phyloP scores from a whole-genome alignment of 1,140 invertebrate species.

The Trissolcus basalis region DNA sequence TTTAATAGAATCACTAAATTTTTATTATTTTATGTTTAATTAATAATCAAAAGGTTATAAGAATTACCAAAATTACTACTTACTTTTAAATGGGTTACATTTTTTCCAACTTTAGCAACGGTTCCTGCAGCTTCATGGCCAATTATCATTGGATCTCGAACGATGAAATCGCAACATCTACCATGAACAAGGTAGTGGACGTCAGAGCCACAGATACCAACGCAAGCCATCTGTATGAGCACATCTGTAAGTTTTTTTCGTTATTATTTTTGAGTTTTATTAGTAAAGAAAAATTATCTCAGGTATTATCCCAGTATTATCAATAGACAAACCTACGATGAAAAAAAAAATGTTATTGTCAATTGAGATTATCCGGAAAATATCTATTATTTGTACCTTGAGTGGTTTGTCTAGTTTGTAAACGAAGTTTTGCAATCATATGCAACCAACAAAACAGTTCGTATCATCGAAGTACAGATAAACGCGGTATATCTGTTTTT shows the following conservation, averaged over 20 bases:
- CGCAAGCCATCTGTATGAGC: constrained; percentile 89
- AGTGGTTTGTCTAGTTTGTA: neutral
- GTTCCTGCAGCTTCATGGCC: constrained; percentile 91
- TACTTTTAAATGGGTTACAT: constrained; percentile 86
- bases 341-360: neutral
- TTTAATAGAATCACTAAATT: too few species aligned
- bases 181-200: constrained; percentile 93
- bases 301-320: too few species aligned
- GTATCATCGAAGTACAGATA: too few species aligned
- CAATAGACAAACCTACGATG: too few species aligned
- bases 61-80: too few species aligned
- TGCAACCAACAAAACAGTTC: too few species aligned
- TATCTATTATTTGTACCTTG: neutral
- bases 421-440: too few species aligned
- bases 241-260: constrained; percentile 82
- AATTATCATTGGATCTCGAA: constrained; percentile 90
- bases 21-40: too few species aligned
- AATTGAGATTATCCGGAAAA: neutral
- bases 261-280: too few species aligned
- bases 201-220: constrained; percentile 98
- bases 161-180: constrained; percentile 87
- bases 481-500: too few species aligned
- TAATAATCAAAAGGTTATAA: too few species aligned
- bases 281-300: too few species aligned
- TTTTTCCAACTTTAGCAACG: constrained; percentile 82